A percentile compares a stretch with the other conserved stretches of the same genome.
phyloP scores from a whole-genome alignment of 2,113 vertebrate genomes.

The Calyptommatus sinebrachiatus region DNA sequence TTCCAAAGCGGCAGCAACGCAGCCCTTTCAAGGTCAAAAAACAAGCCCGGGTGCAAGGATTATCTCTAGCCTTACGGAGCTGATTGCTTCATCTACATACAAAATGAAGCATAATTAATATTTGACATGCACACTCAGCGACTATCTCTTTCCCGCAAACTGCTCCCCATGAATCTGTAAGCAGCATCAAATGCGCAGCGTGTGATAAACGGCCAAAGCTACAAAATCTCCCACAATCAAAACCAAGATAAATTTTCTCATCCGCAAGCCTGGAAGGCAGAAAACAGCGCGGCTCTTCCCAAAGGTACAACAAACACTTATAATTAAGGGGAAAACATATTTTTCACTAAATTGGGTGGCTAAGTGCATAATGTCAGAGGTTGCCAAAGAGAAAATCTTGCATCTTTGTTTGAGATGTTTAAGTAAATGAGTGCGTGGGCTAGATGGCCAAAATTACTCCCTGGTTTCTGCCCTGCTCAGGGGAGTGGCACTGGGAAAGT shows the following conservation, averaged over 20 bases:
- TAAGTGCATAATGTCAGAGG: constrained; percentile 6
- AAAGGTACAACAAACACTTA: constrained; percentile 16
- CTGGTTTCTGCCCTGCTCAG: no score
- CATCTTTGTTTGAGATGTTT: no score
- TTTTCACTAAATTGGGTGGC: constrained; percentile 40
- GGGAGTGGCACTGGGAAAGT: no score
- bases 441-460: no score
- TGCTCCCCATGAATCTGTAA: constrained; percentile 33
- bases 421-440: no score
- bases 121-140: constrained; percentile 34
- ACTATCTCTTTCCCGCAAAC: constrained; percentile 11
- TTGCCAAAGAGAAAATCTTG: constrained; percentile 6
- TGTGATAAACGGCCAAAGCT: background rate
- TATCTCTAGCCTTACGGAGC: constrained; percentile 11
- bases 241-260: constrained; percentile 39
- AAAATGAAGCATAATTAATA: constrained; percentile 44
- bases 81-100: constrained; percentile 53
- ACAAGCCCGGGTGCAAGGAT: constrained; percentile 24
- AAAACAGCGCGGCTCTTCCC: constrained; percentile 16
- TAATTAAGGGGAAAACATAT: constrained; percentile 49
- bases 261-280: constrained; percentile 41
- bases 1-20: background rate
- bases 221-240: background rate
- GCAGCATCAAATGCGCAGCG: constrained; percentile 27
- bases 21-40: constrained; percentile 52